phyloP scores from a whole-genome alignment of 2,888 invertebrate species.

The Metalampra italica region DNA sequence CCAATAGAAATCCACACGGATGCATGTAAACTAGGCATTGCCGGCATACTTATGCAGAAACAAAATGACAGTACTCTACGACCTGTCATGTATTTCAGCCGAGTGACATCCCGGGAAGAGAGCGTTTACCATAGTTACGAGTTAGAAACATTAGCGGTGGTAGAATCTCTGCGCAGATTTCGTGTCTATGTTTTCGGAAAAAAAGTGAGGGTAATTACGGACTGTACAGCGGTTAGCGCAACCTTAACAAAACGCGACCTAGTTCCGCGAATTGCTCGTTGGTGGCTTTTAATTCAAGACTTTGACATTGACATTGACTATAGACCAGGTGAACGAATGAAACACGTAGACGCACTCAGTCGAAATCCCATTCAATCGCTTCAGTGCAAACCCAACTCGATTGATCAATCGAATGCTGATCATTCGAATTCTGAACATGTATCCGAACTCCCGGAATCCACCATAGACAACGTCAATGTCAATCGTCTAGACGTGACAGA shows the following conservation, averaged over 20 bases:
- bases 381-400: no score
- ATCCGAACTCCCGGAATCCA: no score
- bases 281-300: constrained; percentile 1
- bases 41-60: constrained; percentile 2
- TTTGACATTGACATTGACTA: not conserved
- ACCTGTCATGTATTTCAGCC: not conserved
- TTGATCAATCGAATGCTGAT: no score
- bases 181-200: not conserved
- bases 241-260: constrained; percentile 10
- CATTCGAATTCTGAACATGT: no score
- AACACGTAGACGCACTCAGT: constrained; percentile 1
- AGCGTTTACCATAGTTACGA: constrained; percentile 1
- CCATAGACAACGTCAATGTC: not conserved
- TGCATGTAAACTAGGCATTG: not conserved
- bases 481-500: not conserved
- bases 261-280: constrained; percentile 6
- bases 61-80: not conserved
- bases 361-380: not conserved
- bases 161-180: not conserved
- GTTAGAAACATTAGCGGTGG: not conserved
- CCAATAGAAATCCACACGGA: constrained; percentile 10
- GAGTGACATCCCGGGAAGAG: not conserved
- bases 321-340: not conserved
- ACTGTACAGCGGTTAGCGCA: constrained; percentile 3
- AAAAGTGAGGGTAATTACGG: constrained; percentile 1